These are phyloP conservation scores for Rotaria sp. DNA, from an alignment of 2,888 invertebrate genomes.

Conservation along the genomic window DNA sequence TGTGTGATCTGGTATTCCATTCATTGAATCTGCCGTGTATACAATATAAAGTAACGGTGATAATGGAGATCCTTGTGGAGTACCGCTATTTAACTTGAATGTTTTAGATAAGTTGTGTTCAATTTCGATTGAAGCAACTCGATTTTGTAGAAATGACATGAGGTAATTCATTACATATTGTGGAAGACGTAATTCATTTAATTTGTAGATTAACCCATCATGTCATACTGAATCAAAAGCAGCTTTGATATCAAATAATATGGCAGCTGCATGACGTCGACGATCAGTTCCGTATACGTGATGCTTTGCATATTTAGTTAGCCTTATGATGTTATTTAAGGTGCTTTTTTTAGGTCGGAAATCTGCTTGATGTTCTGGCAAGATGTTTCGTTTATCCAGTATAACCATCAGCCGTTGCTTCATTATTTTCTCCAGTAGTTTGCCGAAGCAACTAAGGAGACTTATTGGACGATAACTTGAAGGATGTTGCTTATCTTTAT, in stretches of 20 bases:
- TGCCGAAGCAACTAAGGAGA: background rate
- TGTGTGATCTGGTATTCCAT: too few relatives aligned
- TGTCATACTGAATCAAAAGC: too few relatives aligned
- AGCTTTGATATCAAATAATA: too few relatives aligned
- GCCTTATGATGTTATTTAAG: background rate
- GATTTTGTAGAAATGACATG: background rate
- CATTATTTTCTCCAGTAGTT: constrained; percentile 26
- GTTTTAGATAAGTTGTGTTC: too few relatives aligned
- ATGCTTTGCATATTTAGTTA: background rate
- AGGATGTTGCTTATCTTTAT: constrained; percentile 11
- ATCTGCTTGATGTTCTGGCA: constrained; percentile 23
- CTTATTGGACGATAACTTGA: constrained; percentile 31
- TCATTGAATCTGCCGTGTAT: too few relatives aligned
- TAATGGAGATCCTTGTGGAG: too few relatives aligned
- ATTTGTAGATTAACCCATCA: too few relatives aligned
- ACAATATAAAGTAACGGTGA: too few relatives aligned
- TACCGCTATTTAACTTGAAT: too few relatives aligned
- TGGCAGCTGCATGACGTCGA: constrained; percentile 6
- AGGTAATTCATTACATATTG: too few relatives aligned
- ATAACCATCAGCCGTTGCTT: constrained; percentile 17
- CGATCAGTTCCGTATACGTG: constrained; percentile 24
- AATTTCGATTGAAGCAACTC: too few relatives aligned
- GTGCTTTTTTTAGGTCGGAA: constrained; percentile 30
- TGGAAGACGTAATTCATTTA: too few relatives aligned
- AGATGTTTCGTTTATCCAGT: constrained; percentile 20